Conservation (phyloP, 2,113 vertebrate species). For the Neofelis nebulosa region DNA sequence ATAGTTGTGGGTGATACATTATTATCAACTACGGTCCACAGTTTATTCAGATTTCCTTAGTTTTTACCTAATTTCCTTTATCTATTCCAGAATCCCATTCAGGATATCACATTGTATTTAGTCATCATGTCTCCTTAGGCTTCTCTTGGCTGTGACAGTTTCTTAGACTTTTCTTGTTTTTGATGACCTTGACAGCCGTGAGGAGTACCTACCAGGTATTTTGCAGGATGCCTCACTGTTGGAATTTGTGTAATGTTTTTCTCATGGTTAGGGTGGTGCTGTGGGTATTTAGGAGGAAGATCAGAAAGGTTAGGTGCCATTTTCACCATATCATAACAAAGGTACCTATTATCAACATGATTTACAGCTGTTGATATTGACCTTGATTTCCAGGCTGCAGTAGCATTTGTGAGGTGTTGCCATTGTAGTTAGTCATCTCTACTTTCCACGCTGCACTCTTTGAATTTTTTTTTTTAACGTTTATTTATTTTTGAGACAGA, state of each 20-base stretch:
- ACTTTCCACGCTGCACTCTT: background rate
- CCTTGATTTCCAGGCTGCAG: background rate
- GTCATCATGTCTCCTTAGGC: background rate
- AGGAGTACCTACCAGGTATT: background rate
- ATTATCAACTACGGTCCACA: background rate
- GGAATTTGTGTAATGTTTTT: background rate
- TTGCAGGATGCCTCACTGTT: background rate
- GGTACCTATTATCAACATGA: background rate
- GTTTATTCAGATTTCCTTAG: background rate
- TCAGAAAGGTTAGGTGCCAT: background rate
- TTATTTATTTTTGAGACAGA: too few relatives aligned
- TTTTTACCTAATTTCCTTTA: background rate
- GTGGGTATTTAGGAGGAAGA: background rate
- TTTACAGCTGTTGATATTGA: background rate
- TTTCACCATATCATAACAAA: background rate
- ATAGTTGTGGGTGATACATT: background rate
- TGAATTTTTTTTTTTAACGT: background rate
- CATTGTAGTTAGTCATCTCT: background rate
- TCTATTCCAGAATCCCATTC: background rate
- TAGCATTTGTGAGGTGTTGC: background rate
- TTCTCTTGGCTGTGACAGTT: background rate
- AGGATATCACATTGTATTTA: background rate
- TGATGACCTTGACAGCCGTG: background rate
- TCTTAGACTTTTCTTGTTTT: background rate
- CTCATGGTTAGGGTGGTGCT: background rate